Evolutionary conservation across 2,113 vertebrate species (phyloP).

Genomic region (Dipodomys stephensi): DNA sequence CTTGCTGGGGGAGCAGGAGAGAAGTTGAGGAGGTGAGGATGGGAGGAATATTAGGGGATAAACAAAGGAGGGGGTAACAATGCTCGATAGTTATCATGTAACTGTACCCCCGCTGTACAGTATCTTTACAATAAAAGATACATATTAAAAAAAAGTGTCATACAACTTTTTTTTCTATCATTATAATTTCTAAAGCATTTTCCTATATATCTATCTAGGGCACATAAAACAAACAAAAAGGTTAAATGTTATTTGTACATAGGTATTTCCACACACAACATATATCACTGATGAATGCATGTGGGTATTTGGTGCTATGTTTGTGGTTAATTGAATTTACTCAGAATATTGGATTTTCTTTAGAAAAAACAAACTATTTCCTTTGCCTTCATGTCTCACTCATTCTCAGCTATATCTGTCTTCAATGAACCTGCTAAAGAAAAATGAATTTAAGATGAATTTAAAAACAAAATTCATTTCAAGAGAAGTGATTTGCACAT

Average conservation of each 20-base stretch:
- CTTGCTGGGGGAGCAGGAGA: too few relatives aligned
- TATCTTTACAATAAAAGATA: too few relatives aligned
- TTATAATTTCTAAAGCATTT: neutral
- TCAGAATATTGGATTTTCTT: neutral
- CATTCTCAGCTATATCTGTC: neutral
- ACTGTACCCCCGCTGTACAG: too few relatives aligned
- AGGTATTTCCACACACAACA: too few relatives aligned
- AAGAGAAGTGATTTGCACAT: neutral
- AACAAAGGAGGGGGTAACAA: too few relatives aligned
- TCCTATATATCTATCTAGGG: neutral
- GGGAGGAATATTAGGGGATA: too few relatives aligned
- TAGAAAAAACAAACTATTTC: neutral
- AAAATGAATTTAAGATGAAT: neutral
- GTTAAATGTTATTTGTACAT: too few relatives aligned
- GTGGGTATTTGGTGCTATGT: neutral
- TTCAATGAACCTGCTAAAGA: neutral
- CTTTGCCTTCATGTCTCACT: neutral
- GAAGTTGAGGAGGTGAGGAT: too few relatives aligned
- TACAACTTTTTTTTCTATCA: neutral
- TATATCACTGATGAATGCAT: too few relatives aligned
- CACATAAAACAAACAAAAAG: neutral
- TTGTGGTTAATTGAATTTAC: neutral
- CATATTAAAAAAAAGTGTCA: too few relatives aligned
- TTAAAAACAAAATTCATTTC: constrained; percentile 7
- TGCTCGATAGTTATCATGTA: too few relatives aligned